These are phyloP conservation scores for Sylvia atricapilla DNA, from an alignment of 2,113 vertebrate species.

Conservation along the genomic window DNA sequence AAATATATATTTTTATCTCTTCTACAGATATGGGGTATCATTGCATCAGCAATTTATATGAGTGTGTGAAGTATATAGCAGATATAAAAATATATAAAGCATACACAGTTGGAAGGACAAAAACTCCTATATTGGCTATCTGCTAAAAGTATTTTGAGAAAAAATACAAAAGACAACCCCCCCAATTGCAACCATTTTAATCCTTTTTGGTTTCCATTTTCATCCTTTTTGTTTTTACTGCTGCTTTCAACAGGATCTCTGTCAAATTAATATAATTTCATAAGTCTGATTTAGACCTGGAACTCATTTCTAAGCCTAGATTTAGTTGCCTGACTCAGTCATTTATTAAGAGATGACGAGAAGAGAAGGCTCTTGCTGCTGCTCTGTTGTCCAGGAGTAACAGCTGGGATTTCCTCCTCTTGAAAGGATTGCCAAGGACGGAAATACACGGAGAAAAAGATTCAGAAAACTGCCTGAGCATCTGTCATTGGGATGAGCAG, in stretches of 20 bases:
- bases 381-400: conserved; percentile 50
- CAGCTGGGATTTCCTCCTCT: conserved; percentile 74
- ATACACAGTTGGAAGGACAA: neutral
- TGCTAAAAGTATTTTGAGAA: neutral
- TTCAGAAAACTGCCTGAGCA: conserved; percentile 73
- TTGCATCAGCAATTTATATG: neutral
- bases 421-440: conserved; percentile 60
- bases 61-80: neutral
- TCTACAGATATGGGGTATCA: fast-evolving
- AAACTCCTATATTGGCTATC: neutral
- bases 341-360: conserved; percentile 6
- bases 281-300: neutral
- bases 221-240: neutral
- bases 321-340: neutral
- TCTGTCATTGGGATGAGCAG: conserved; percentile 58
- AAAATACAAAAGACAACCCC: neutral
- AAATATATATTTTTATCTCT: neutral
- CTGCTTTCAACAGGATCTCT: neutral
- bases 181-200: neutral
- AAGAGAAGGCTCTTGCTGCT: conserved; percentile 20
- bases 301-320: neutral
- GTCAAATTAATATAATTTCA: neutral
- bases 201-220: neutral
- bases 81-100: neutral
- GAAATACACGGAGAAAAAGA: conserved; percentile 45